phyloP scores from a whole-genome alignment of 1,140 invertebrate genomes.

The Venustaconcha ellipsiformis region DNA sequence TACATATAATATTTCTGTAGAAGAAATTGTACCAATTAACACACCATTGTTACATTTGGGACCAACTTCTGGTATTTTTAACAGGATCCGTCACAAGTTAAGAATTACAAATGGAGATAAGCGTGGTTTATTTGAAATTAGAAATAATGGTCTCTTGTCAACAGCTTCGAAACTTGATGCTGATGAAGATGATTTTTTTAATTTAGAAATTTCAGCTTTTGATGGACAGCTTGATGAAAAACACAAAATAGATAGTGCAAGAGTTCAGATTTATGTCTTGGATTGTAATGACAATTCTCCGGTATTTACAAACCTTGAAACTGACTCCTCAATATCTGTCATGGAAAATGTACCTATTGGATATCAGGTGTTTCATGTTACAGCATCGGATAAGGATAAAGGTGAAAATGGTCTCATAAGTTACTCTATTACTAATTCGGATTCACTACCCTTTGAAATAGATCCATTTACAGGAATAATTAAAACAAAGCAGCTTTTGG shows the following conservation, averaged over 20 bases:
- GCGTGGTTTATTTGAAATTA: constrained; percentile 55
- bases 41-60: constrained; percentile 78
- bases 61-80: constrained; percentile 76
- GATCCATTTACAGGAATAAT: constrained; percentile 94
- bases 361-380: constrained; percentile 83
- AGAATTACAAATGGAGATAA: constrained; percentile 74
- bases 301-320: constrained; percentile 51
- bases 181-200: constrained; percentile 40
- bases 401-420: constrained; percentile 96
- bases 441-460: constrained; percentile 89
- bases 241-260: constrained; percentile 77
- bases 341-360: constrained; percentile 88
- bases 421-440: constrained; percentile 91
- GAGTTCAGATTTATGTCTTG: constrained; percentile 59
- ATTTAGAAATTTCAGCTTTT: constrained; percentile 50
- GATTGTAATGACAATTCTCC: constrained; percentile 69
- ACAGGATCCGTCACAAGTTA: constrained; percentile 83
- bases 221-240: constrained; percentile 84
- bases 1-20: constrained; percentile 87
- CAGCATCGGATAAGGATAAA: constrained; percentile 88
- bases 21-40: constrained; percentile 89
- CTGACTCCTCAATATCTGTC: constrained; percentile 52
- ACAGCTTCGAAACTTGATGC: constrained; percentile 73
- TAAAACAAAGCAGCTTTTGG: constrained; percentile 83
- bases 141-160: constrained; percentile 84